Conservation (phyloP, 2,113 vertebrate genomes). For the Dipodomys spectabilis region DNA sequence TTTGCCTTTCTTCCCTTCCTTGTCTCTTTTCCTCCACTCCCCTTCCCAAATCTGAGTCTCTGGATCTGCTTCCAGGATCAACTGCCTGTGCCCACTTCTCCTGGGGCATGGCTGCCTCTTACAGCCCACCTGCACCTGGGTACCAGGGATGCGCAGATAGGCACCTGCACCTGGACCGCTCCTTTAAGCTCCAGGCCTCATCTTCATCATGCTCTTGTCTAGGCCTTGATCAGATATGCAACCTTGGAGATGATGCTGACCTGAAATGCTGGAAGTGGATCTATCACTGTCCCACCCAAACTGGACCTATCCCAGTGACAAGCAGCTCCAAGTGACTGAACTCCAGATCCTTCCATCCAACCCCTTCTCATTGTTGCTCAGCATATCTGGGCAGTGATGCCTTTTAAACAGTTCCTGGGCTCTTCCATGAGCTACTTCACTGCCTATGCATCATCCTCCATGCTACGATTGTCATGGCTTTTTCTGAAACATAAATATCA, state of each 20-base stretch:
- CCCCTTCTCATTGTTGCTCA: neutral
- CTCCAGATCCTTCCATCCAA: fast-evolving
- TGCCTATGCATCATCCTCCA: fast-evolving
- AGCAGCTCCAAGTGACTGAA: neutral
- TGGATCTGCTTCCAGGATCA: neutral
- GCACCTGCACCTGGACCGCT: fast-evolving
- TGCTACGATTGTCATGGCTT: neutral
- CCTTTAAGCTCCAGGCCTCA: no score
- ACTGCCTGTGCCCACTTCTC: neutral
- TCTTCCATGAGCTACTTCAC: neutral
- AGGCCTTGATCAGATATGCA: neutral
- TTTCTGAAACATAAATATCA: neutral
- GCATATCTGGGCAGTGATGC: neutral
- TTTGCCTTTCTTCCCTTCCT: neutral
- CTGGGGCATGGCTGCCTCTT: no score
- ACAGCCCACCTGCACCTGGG: neutral
- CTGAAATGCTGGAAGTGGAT: neutral
- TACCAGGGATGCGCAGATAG: neutral
- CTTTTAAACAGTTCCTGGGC: neutral
- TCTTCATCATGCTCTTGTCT: no score
- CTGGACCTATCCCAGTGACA: neutral
- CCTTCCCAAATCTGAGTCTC: neutral
- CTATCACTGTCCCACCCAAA: no score
- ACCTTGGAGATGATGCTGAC: neutral
- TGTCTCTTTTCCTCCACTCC: neutral